Conservation (phyloP, 2,888 invertebrate genomes). For the Lithophane leautieri region DNA sequence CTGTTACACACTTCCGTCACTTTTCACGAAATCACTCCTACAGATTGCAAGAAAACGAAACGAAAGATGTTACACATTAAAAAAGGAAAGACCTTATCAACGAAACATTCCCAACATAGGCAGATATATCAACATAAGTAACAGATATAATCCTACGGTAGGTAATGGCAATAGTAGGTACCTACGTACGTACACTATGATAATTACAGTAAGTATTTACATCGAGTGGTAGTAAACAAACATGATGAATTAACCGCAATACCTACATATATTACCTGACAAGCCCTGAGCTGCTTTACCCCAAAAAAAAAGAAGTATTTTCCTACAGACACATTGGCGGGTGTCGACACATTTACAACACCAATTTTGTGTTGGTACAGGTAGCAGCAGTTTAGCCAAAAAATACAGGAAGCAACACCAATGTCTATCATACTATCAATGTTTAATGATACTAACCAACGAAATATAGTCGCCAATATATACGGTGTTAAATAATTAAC, state of each 20-base stretch:
- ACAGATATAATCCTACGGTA: neutral
- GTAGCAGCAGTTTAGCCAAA: neutral
- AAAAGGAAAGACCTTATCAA: neutral
- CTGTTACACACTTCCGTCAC: no score
- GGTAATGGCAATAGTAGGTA: neutral
- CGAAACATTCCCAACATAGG: neutral
- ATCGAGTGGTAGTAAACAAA: constrained; percentile 9
- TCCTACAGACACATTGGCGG: neutral
- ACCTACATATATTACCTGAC: neutral
- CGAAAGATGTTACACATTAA: no score
- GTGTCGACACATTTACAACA: neutral
- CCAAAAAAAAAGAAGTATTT: no score
- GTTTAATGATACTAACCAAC: neutral
- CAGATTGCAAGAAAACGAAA: no score
- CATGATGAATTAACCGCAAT: constrained; percentile 18
- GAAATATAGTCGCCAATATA: neutral
- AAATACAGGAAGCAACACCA: neutral
- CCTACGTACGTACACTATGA: no score
- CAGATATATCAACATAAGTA: neutral
- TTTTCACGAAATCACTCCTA: no score
- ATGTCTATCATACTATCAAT: neutral
- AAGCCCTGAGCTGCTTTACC: neutral
- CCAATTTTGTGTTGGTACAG: neutral
- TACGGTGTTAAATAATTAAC: no score
- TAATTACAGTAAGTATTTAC: no score